Conservation (phyloP, 2,113 vertebrate genomes). For the Sceloporus undulatus region DNA sequence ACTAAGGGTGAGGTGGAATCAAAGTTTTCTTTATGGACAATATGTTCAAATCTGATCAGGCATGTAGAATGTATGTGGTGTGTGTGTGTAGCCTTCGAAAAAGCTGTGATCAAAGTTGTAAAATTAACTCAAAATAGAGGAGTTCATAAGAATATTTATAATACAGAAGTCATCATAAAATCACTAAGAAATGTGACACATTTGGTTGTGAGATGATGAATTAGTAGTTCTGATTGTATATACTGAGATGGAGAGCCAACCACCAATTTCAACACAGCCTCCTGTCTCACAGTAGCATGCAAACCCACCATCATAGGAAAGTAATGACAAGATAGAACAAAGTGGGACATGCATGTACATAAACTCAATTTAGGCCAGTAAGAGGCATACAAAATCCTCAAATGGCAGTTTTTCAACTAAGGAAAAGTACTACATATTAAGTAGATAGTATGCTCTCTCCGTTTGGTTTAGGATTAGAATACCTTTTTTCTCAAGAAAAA, state of each 20-base stretch:
- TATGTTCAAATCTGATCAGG: slow-evolving; percentile 54
- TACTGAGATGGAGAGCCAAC: too few species aligned
- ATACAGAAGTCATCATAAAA: not conserved
- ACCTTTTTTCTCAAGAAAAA: slow-evolving; percentile 58
- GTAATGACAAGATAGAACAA: too few species aligned
- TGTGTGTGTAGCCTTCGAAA: slow-evolving; percentile 15
- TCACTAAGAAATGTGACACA: not conserved
- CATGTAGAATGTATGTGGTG: not conserved
- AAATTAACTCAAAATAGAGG: not conserved
- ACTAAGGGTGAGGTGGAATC: slow-evolving; percentile 70
- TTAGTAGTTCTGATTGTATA: too few species aligned
- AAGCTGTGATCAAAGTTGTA: slow-evolving; percentile 27
- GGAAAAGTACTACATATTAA: slow-evolving; percentile 65
- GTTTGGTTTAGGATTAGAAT: not conserved
- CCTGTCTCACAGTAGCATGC: too few species aligned
- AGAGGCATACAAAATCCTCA: slow-evolving; percentile 56
- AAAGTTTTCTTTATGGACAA: slow-evolving; percentile 52
- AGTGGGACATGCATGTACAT: too few species aligned
- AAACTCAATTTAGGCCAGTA: too few species aligned
- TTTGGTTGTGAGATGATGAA: not conserved
- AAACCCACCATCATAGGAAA: too few species aligned
- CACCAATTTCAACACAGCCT: too few species aligned
- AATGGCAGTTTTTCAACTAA: slow-evolving; percentile 58
- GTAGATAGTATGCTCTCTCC: slow-evolving; percentile 68
- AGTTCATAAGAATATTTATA: not conserved